Evolutionary conservation across 2,797 vertebrate species (phyloP).

Genomic region (Potorous gilbertii): DNA sequence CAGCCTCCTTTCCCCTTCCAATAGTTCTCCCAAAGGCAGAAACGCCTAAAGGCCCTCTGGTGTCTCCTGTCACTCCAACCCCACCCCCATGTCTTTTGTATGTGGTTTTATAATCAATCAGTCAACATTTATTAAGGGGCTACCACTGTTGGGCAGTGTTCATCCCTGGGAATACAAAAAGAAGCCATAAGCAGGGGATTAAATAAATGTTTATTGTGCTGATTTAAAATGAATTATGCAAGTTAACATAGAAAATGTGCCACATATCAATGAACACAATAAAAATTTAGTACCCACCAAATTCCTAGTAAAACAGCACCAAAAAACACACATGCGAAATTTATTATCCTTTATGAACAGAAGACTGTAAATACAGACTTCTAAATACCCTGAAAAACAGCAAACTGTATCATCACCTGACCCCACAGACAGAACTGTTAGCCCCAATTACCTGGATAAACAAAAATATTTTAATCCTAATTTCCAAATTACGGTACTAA

Average conservation of each 20-base stretch:
- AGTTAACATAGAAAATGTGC: neutral
- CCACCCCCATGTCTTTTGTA: neutral
- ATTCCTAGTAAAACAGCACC: neutral
- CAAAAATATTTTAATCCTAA: neutral
- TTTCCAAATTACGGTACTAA: neutral
- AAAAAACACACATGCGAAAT: neutral
- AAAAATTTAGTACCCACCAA: neutral
- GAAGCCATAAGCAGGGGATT: neutral
- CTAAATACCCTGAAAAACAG: neutral
- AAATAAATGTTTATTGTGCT: neutral
- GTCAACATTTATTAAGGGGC: neutral
- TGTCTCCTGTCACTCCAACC: too few relatives aligned
- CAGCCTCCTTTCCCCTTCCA: neutral
- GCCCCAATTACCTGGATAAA: too few relatives aligned
- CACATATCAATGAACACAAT: neutral
- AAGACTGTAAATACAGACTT: neutral
- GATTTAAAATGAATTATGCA: neutral
- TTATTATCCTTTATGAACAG: neutral
- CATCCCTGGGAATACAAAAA: neutral
- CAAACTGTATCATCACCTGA: neutral
- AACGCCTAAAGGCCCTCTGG: neutral
- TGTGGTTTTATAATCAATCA: neutral
- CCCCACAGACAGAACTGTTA: too few relatives aligned
- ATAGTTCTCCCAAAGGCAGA: too few relatives aligned
- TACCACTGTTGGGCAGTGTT: neutral